Conservation (phyloP, 1,140 invertebrate species). For the Stenopsyche tienmushanensis region DNA sequence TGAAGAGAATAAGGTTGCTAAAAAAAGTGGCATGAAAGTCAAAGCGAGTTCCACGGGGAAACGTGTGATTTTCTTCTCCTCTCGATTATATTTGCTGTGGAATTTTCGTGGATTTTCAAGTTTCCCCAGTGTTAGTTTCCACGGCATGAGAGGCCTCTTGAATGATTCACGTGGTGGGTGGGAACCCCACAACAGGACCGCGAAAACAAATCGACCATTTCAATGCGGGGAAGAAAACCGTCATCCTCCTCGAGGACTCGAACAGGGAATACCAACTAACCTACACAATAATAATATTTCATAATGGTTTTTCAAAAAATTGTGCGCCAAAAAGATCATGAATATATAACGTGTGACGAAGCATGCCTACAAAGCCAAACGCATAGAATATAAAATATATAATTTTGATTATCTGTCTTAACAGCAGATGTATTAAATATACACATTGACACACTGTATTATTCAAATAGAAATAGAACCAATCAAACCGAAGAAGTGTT, state of each 20-base stretch:
- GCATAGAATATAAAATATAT: too few relatives aligned
- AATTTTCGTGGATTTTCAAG: background rate
- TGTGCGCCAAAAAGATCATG: background rate
- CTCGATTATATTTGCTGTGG: background rate
- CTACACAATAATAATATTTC: background rate
- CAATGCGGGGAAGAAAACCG: slow-evolving; percentile 2
- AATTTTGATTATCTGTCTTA: too few relatives aligned
- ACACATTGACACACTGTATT: too few relatives aligned
- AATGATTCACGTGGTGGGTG: slow-evolving; percentile 8
- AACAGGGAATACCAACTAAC: slow-evolving; percentile 12
- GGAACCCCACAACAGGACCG: background rate
- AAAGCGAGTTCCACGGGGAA: too few relatives aligned
- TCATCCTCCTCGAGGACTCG: slow-evolving; percentile 5
- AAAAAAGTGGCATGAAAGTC: too few relatives aligned
- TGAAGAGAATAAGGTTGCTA: too few relatives aligned
- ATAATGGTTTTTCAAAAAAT: background rate
- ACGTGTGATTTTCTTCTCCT: background rate
- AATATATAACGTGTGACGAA: background rate
- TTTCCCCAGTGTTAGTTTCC: background rate
- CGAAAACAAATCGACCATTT: slow-evolving; percentile 16
- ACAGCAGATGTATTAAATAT: too few relatives aligned
- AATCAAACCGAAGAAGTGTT: too few relatives aligned
- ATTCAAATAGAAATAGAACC: too few relatives aligned
- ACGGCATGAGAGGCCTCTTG: background rate
- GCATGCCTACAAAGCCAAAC: background rate